Base-by-base conservation (phyloP, 2,888 invertebrate species). In the Camptogramma bilineatum region DNA sequence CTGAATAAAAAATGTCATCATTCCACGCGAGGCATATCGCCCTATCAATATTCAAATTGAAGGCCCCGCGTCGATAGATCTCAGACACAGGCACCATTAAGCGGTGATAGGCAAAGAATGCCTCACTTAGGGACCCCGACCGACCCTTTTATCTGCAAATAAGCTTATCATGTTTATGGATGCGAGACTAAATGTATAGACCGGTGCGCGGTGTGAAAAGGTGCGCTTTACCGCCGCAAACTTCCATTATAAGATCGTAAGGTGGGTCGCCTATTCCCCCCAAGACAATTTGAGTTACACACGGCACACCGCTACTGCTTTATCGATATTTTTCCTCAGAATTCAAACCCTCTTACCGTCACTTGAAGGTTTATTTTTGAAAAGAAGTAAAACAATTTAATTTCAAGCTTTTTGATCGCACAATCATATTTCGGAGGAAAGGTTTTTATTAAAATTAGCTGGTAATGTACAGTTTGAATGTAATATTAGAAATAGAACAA, bases 101-200 rank as follows among this genome's bases (percentile, higher is more conserved):
- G 86, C 76, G 84, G 79, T 84, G 87, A 88, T 89, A 86, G 85
- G 86, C 78, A 87, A 90, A 91, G 88, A 90, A 90, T 89, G 83
- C 87, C 84, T 86, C 88, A 87, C 89, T 90, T 88, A 88, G 81
- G 84, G 82, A 79, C 80, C 86, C 79, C 79, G 74, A 74, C 69
- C 85, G 87, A 90, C 89, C 90, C 90, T 90, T 91, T 90, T 90
- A 90, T 90, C 88, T 85, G 86, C 78, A 85, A 90, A 91, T 66
- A 90, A 88, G 90, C 88, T 89, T 90, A 90, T 90, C 88, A 88
- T 88, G 89, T 90, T 87, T 88, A 88, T 89, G 84, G 83, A 84
- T 83, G 81, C 80, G 85, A 81, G 74, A 81, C 84, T 87, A 84
- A 87, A 87, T 83, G 79, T 85, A 81, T 86, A 83, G 81, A 78